Evolutionary conservation across 2,797 vertebrate genomes (phyloP), one percentile per base, ranked within the genome.

Genomic region (Fratercula arctica): DNA sequence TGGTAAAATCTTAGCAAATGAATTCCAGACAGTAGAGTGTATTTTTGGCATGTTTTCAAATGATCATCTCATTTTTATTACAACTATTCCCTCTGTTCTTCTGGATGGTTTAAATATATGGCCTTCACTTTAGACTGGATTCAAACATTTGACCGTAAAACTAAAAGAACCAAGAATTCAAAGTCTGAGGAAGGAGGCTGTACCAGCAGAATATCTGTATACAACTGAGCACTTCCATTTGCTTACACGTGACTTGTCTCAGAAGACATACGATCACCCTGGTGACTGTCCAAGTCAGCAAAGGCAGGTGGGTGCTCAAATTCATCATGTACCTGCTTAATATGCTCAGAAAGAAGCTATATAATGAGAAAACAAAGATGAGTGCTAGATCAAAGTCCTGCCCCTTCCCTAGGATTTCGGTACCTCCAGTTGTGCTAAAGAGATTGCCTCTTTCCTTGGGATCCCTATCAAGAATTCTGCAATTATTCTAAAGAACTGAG

Each of bases 41-140:
- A 77, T 79, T 95, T 94, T 76, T 90, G 94, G 88, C 77, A 53
- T 16, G 68, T 75, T 93, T 94, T 77, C 81, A 95, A 83, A 73
- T 3, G 26, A 92, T 90, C 29, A 25, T 35, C n/a, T 89, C 59
- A 7, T 45, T 92, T 90, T 72, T 63, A 74, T 80, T 46, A 48
- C 39, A 59, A 45, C 53, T 68, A 11, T 25, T 85, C 16, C 39
- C 48, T 56, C 80, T 50, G 10, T 86, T 82, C 41, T 73, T 85
- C 66, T 16, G 13, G 21, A 28, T 0, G 3, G 21, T 43, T 82
- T 41, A 53, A 41, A 76, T 76, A 45, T 24, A 60, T 6, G 33
- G 69, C 46, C 29, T 19, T 85, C n/a, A 7, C 54, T 88, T 95
- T 64, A 39, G 72, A 23, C 51, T 37, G 16, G 12, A 46, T 51